phyloP scores from a whole-genome alignment of 2,888 invertebrate genomes.

The Melanotus villosus region DNA sequence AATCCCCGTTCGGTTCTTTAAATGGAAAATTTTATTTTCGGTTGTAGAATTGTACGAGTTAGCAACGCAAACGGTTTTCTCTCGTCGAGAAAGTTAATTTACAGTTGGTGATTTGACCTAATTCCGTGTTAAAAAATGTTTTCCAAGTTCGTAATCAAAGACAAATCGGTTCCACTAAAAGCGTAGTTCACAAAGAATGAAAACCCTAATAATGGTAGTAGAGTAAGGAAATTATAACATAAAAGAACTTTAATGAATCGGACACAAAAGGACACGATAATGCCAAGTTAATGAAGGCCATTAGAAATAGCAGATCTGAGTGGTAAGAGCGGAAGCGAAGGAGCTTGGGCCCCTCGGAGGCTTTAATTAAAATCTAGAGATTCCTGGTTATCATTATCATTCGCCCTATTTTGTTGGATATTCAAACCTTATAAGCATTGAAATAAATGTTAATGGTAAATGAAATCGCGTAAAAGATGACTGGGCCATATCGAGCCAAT shows the following conservation, averaged over 20 bases:
- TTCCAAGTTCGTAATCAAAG: slow-evolving; percentile 43
- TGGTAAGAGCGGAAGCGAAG: slow-evolving; percentile 34
- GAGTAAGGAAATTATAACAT: slow-evolving; percentile 46
- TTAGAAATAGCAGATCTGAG: slow-evolving; percentile 44
- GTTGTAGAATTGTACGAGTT: neutral
- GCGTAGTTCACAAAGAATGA: slow-evolving; percentile 41
- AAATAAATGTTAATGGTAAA: slow-evolving; percentile 17
- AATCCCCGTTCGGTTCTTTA: neutral
- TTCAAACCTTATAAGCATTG: slow-evolving; percentile 17
- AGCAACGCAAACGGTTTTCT: slow-evolving; percentile 19
- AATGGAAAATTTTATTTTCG: slow-evolving; percentile 2
- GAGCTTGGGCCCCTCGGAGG: slow-evolving; percentile 19
- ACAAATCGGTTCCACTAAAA: slow-evolving; percentile 40
- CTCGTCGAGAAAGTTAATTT: slow-evolving; percentile 39
- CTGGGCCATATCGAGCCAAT: neutral
- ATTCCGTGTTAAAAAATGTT: slow-evolving; percentile 40
- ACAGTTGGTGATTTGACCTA: slow-evolving; percentile 38
- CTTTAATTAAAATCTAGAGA: slow-evolving; percentile 44
- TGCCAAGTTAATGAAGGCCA: slow-evolving; percentile 49
- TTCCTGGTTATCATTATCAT: slow-evolving; percentile 40
- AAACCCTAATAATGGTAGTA: slow-evolving; percentile 41
- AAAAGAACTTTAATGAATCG: slow-evolving; percentile 48
- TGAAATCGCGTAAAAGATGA: neutral
- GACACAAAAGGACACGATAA: slow-evolving; percentile 50
- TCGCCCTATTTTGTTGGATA: slow-evolving; percentile 34